Base-by-base conservation (phyloP, 2,797 vertebrate species). In the Melanotaenia nigrans region DNA sequence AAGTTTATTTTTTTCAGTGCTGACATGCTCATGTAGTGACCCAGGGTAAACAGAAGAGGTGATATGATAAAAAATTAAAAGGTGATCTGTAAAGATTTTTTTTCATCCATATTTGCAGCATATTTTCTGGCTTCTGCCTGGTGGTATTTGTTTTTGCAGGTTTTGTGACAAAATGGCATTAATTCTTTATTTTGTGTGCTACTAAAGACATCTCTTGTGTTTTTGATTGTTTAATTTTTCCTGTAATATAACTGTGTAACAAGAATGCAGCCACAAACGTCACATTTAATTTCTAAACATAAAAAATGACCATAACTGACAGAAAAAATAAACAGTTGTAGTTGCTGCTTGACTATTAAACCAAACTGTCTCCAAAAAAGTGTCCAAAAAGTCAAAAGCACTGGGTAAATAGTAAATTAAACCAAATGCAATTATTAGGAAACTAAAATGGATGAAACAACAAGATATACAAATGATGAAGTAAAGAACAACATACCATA, bases 281-380 rank as follows among this genome's bases (percentile, higher is more conserved):
- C 25, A 53, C 2, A 57, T 79, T 33, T 49, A 10, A 32, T 74
- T 72, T 77, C 47, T 69, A 22, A 68, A 60, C 36, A 59, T 35
- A 20, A 36, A n/a, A 51, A 62, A 33, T 1, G 68, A 78, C 57
- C 73, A 68, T 80, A 65, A 45, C 24, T 59, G 51, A 57, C 1
- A 36, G 56, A 16, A 38, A 45, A 1, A 30, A 30, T 30, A 71
- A 57, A 38, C 61, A 13, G 22, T 65, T 45, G 9, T 20, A 45
- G 4, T 58, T 11, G 6, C 40, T 1, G 55, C 28, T 22, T 68
- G 12, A 61, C 11, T 24, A 14, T 57, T 4, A 45, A 65, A 65
- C 30, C 8, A 51, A 49, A 49, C 1, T n/a, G 5, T n/a, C 20
- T n/a, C 6, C 45, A 49, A 20, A n/a, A 49, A 22, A 49, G 20